Percentiles rank a stretch among this genome's conserved stretches.
These are phyloP conservation scores for Pogonomyrmex californicus DNA, from an alignment of 1,140 invertebrate species.

Conservation along the genomic window DNA sequence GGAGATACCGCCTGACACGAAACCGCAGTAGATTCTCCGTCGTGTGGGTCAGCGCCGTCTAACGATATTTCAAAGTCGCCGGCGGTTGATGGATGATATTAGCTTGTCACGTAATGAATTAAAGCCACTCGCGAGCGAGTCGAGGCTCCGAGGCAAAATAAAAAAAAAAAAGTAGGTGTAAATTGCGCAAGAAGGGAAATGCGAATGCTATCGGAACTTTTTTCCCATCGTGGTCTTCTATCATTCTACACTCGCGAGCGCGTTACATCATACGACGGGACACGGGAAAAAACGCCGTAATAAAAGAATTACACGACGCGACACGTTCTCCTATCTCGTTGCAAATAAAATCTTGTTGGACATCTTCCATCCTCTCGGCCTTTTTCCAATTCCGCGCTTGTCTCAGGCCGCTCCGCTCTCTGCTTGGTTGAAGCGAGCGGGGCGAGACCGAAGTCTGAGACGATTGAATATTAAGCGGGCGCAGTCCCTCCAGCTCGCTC, in stretches of 20 bases:
- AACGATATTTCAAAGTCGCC: constrained; percentile 38
- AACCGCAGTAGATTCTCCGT: constrained; percentile 9
- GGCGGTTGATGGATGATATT: constrained; percentile 18
- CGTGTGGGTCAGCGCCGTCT: not conserved
- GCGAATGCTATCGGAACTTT: constrained; percentile 27
- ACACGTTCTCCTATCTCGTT: not conserved
- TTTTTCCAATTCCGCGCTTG: not conserved
- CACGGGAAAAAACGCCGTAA: not conserved
- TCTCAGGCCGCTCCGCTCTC: not conserved
- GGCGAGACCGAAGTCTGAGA: constrained; percentile 65
- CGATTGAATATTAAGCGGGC: constrained; percentile 80
- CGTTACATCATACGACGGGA: not conserved
- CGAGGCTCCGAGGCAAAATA: too few relatives aligned
- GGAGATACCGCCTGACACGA: constrained; percentile 9
- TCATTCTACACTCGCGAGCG: not conserved
- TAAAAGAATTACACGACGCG: not conserved
- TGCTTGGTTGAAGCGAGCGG: constrained; percentile 36
- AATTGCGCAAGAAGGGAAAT: constrained; percentile 19
- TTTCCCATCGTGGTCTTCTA: constrained; percentile 2
- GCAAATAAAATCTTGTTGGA: constrained; percentile 32
- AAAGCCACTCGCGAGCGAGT: constrained; percentile 14
- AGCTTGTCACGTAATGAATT: constrained; percentile 36
- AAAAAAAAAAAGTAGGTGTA: not conserved
- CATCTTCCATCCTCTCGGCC: not conserved
- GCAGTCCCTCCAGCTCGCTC: constrained; percentile 64